phyloP scores from a whole-genome alignment of 2,113 vertebrate genomes.

The Lipotes vexillifer region DNA sequence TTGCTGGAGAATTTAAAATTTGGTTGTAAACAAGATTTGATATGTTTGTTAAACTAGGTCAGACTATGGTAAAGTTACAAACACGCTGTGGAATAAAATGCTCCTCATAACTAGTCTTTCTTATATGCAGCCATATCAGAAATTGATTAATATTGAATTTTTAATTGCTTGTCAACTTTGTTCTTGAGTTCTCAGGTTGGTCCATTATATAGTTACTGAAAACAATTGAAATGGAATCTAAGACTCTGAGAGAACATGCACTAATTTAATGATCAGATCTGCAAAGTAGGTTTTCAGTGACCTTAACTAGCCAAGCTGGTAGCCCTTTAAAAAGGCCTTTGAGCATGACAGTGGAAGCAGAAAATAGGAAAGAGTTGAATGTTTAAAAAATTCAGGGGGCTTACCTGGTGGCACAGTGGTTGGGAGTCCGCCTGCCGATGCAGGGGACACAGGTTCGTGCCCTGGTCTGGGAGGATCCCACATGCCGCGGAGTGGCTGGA shows the following conservation, averaged over 20 bases:
- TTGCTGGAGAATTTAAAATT: not conserved
- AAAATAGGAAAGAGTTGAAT: not conserved
- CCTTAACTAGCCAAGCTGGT: not conserved
- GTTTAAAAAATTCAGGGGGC: not conserved
- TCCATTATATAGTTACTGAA: not conserved
- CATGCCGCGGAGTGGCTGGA: no score
- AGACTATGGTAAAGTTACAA: not conserved
- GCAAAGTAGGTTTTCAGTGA: not conserved
- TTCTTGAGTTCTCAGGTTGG: not conserved
- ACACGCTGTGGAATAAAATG: not conserved
- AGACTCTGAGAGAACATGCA: not conserved
- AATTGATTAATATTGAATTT: not conserved
- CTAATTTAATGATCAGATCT: not conserved
- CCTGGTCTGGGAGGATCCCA: no score
- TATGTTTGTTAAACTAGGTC: not conserved
- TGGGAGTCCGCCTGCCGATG: no score
- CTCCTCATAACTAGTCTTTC: not conserved
- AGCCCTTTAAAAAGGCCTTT: not conserved
- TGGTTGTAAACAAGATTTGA: not conserved
- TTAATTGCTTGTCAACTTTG: not conserved
- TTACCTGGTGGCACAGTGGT: no score
- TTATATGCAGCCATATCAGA: fast-evolving
- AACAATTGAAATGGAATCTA: not conserved
- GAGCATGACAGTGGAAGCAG: not conserved
- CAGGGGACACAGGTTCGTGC: no score